Base-by-base conservation (phyloP, 2,797 vertebrate genomes). In the Siniperca obscura region DNA sequence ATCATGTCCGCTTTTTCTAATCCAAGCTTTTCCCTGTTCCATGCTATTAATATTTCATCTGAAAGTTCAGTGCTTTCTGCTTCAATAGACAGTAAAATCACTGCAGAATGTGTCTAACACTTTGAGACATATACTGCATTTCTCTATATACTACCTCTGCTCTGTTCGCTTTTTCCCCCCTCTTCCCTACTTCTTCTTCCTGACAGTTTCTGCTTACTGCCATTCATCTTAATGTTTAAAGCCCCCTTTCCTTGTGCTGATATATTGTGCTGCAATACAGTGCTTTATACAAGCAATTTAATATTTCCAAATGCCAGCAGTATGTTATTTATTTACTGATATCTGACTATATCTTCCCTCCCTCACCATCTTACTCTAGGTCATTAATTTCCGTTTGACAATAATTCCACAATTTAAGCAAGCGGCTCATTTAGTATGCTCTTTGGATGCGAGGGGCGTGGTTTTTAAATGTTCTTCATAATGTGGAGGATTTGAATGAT, bases 61-160 rank as follows among this genome's bases (percentile, higher is more conserved):
- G 92, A 90, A 94, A 95, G 93, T 94, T 94, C 93, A 93, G 91
- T 89, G 89, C 90, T 87, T 94, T 95, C 90, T 87, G 90, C 94
- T 94, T 95, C 91, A 92, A 91, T 93, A 94, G 92, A 91, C 90
- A 89, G 92, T 88, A 87, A 93, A 95, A 94, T 95, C 94, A 93
- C 87, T 88, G 92, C 93, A 87, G 90, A 90, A 93, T 90, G 88
- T 90, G 84, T 90, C 88, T 84, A 88, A 91, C 87, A 84, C 89
- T 93, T 68, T 83, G 48, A 91, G 93, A 91, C 91, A 86, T 82
- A 94, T 79, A 90, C 87, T 80, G 85, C 92, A 80, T 90, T 87
- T 86, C 81, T 90, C 87, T 85, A 50, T 91, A 90, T 76, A 70
- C 82, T 76, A 62, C 82, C 81, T 70, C 64, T 53, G 53, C 57